Base-by-base conservation (phyloP, 2,113 vertebrate genomes). In the Labeo rohita region DNA sequence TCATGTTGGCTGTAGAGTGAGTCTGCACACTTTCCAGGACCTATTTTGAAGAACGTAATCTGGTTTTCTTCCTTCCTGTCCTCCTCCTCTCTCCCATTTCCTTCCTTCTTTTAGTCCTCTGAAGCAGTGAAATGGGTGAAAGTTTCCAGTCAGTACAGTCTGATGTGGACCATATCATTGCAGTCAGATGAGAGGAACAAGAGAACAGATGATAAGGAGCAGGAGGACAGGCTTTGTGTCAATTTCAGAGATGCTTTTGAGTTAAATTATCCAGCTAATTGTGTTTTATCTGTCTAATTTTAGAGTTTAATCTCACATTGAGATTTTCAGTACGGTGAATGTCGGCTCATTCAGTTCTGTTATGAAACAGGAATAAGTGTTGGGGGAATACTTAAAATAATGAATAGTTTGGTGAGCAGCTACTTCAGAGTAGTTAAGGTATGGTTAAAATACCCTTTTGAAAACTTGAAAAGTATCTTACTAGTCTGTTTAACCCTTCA, bases 31-130 rank as follows among this genome's bases (percentile, higher is more conserved):
- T 34, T 78, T 80, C 75, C 23, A 73, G 43, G 68, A 23, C 43
- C 49, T 49, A 59, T 61, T 75, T 36, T 28, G 21, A 85, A 59
- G 49, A 61, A 28, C 45, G 18, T 76, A 43, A 79, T 76, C 28
- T 15, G 13, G 49, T 56, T 68, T 66, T 45, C 66, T 74, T 84
- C 84, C 56, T 84, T 77, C 18, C 78, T 82, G 45, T 66, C 28
- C 61, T 59, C 61, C 7, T 76, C 50, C 43, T 68, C n/a, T 66
- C 56, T 28, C 56, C 80, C 28, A 8, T 47, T 54, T 82, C 84
- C 49, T 84, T 76, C n/a, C 77, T 84, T 59, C 49, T 34, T 13
- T 4, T 8, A 2, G 1, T 81, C n/a, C 43, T 43, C 28, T 70
- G 36, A 59, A 59, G 16, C 21, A 6, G 21, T 59, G 8, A 10